Percentiles rank a stretch among this genome's conserved stretches.
phyloP scores from a whole-genome alignment of 2,888 invertebrate species.

The Zonitis immaculata region DNA sequence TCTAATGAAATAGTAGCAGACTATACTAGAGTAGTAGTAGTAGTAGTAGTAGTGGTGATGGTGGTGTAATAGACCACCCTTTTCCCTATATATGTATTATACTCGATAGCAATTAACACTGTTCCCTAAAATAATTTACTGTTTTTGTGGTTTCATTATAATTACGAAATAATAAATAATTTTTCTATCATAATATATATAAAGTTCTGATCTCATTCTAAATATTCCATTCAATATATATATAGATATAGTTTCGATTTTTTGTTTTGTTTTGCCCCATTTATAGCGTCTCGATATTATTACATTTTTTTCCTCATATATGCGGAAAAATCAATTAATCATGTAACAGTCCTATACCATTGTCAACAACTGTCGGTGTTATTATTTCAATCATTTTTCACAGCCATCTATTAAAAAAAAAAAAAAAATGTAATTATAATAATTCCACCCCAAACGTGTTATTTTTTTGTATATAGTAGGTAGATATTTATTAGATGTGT shows the following conservation, averaged over 20 bases:
- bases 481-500: too few species aligned
- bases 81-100: not conserved
- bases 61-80: slow-evolving; percentile 3
- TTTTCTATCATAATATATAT: not conserved
- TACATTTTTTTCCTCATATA: not conserved
- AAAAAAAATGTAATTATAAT: slow-evolving; percentile 6
- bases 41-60: too few species aligned
- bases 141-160: not conserved
- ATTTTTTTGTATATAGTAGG: too few species aligned
- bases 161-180: not conserved
- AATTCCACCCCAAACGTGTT: too few species aligned
- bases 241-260: too few species aligned
- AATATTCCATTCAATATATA: too few species aligned
- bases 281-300: too few species aligned
- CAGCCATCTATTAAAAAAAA: slow-evolving; percentile 12
- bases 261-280: too few species aligned
- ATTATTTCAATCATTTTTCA: slow-evolving; percentile 27
- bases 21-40: too few species aligned
- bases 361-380: slow-evolving; percentile 26
- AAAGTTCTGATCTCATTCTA: too few species aligned
- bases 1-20: slow-evolving; percentile 16
- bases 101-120: not conserved
- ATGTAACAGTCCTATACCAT: slow-evolving; percentile 25
- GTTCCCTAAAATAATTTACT: not conserved
- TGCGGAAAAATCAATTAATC: slow-evolving; percentile 14